Evolutionary conservation across 2,797 vertebrate genomes (phyloP).

Genomic region (Phaenicophaeus curvirostris): DNA sequence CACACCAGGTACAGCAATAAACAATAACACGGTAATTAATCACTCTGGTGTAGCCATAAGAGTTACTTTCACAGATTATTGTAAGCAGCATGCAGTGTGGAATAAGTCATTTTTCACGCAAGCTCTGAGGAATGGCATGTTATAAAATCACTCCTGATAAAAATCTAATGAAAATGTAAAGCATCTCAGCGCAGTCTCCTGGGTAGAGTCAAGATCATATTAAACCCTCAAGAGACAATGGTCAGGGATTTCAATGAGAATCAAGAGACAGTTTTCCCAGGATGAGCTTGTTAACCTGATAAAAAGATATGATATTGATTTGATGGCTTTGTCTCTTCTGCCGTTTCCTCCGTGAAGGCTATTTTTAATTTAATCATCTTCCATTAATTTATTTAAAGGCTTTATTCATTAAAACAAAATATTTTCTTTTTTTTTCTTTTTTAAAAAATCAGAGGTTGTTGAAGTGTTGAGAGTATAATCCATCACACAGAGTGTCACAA

Average conservation of each 20-base stretch:
- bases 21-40: constrained; percentile 56
- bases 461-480: background rate
- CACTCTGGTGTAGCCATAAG: background rate
- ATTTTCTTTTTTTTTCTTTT: background rate
- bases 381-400: constrained; percentile 34
- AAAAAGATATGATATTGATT: constrained; percentile 8
- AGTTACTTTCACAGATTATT: constrained; percentile 26
- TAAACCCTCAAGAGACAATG: constrained; percentile 14
- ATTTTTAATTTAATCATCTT: constrained; percentile 44
- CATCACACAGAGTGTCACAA: background rate
- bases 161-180: constrained; percentile 69
- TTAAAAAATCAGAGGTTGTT: background rate
- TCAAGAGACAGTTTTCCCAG: constrained; percentile 37
- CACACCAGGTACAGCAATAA: background rate
- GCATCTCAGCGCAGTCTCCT: constrained; percentile 25
- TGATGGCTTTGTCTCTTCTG: constrained; percentile 20
- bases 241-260: constrained; percentile 49
- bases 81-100: background rate
- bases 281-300: constrained; percentile 55
- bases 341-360: background rate
- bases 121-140: constrained; percentile 4
- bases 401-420: constrained; percentile 37
- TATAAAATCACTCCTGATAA: constrained; percentile 43
- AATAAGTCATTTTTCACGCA: constrained; percentile 40
- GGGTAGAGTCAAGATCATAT: constrained; percentile 23